phyloP scores from a whole-genome alignment of 2,797 vertebrate species.

The Hoplostethus atlanticus region DNA sequence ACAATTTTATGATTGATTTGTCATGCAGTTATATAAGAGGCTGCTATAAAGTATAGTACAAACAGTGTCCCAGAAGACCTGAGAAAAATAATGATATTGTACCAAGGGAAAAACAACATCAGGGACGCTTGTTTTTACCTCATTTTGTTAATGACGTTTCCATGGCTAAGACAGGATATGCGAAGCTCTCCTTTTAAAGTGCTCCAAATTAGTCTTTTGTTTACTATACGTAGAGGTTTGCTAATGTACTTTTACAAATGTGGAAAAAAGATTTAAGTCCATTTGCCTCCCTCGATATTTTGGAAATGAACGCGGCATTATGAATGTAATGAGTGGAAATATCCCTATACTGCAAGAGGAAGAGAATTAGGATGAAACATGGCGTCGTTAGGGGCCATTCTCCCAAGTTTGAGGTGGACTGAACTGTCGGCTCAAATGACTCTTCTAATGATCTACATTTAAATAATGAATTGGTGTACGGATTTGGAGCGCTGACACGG shows the following conservation, averaged over 20 bases:
- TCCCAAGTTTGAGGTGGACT: conserved; percentile 72
- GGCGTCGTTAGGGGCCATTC: conserved; percentile 64
- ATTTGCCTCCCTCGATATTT: conserved; percentile 50
- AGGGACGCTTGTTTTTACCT: conserved; percentile 29
- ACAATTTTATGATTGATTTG: conserved; percentile 79
- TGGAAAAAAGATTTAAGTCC: conserved; percentile 28
- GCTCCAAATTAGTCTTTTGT: conserved; percentile 20
- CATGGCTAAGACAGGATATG: no score
- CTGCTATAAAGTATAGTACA: conserved; percentile 33
- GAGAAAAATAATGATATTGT: conserved; percentile 37
- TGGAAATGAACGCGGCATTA: conserved; percentile 83
- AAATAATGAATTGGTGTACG: conserved; percentile 77
- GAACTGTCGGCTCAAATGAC: conserved; percentile 71
- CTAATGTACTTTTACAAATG: conserved; percentile 24
- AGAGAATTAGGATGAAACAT: conserved; percentile 67
- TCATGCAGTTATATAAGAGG: conserved; percentile 72
- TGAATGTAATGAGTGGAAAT: conserved; percentile 69
- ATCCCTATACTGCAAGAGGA: conserved; percentile 29
- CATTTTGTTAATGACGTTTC: conserved; percentile 48
- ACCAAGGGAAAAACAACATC: conserved; percentile 27
- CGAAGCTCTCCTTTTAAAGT: conserved; percentile 2
- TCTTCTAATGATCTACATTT: conserved; percentile 81
- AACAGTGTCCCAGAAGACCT: conserved; percentile 36
- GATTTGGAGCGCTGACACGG: conserved; percentile 70
- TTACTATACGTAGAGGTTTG: neutral